A percentile compares a stretch with the other conserved stretches of the same genome.
These are phyloP conservation scores for Scomber colias DNA, from an alignment of 2,113 vertebrate species.

Conservation along the genomic window DNA sequence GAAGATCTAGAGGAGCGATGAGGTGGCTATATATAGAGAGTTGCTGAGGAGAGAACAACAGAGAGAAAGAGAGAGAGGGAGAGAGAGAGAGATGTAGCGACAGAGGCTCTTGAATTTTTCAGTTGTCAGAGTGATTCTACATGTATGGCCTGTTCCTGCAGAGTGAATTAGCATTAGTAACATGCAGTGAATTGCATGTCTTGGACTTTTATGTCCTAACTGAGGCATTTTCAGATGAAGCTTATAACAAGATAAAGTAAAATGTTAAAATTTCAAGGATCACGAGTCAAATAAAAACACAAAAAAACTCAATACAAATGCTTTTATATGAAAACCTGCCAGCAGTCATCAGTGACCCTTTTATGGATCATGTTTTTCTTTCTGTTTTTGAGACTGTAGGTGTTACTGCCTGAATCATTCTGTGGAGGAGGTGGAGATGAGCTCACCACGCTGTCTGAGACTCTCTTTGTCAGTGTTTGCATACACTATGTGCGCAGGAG, in stretches of 20 bases:
- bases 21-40: conserved; percentile 45
- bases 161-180: conserved; percentile 7
- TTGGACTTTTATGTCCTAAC: neutral
- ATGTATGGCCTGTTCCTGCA: neutral
- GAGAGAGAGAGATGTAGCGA: neutral
- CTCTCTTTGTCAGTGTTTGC: too few relatives aligned
- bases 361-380: too few relatives aligned
- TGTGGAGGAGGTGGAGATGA: too few relatives aligned
- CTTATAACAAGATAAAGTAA: neutral
- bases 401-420: too few relatives aligned
- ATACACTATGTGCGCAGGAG: too few relatives aligned
- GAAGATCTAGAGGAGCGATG: conserved; percentile 8
- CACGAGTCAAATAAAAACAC: neutral
- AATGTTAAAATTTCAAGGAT: neutral
- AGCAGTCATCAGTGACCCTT: too few relatives aligned
- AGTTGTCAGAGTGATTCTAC: conserved; percentile 23
- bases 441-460: too few relatives aligned
- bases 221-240: neutral
- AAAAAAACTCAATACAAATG: neutral
- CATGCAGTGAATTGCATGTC: conserved; percentile 1
- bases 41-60: conserved; percentile 33
- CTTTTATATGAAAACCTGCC: too few relatives aligned
- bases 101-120: conserved; percentile 40
- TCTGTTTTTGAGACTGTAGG: too few relatives aligned
- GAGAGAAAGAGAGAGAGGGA: conserved; percentile 8